Base-by-base conservation (phyloP, 2,888 invertebrate species). In the Ophion ventricosus region DNA sequence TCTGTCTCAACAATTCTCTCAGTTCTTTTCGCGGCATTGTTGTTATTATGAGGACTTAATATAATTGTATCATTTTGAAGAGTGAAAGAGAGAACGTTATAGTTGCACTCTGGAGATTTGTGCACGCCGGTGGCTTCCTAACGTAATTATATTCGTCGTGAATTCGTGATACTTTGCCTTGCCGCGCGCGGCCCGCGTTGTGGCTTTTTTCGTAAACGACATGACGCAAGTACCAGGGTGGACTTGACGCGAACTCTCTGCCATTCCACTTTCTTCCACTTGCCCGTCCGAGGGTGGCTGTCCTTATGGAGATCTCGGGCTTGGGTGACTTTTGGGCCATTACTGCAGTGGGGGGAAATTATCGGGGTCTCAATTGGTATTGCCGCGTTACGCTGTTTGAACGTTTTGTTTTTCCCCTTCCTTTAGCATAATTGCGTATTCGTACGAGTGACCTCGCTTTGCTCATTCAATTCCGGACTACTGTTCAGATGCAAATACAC, bases 31-130 rank as follows among this genome's bases (percentile, higher is more conserved):
- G 63, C 64, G 57, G 49, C 49, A 17, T 49, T 49, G 4, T 85
- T 69, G 87, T 88, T 86, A 88, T 89, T 87, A 88, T 87, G 88
- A 86, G 85, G 88, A 88, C 86, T 90, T 89, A 87, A 90, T 89
- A 49, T 49, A 89, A 89, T 88, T 87, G 88, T 90, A 89, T 89
- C 88, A 88, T 88, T 86, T 82, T 86, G 72, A n/a, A n/a, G n/a
- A n/a, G 25, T 69, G 35, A 17, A 49, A 63, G 61, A 70, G 70
- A 54, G 70, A 54, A 10, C 20, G 49, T 70, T 56, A 56, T 29
- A 56, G 20, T 29, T 70, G 70, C 70, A 70, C 70, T 29, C 54
- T 8, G 25, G 25, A 70, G 70, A 49, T 20, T 69, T n/a, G 10
- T 57, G 10, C 1, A 54, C 54, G n/a, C 70, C 54, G 26, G 67